Conservation (phyloP, 2,888 invertebrate genomes). For the Helobdella robusta region DNA sequence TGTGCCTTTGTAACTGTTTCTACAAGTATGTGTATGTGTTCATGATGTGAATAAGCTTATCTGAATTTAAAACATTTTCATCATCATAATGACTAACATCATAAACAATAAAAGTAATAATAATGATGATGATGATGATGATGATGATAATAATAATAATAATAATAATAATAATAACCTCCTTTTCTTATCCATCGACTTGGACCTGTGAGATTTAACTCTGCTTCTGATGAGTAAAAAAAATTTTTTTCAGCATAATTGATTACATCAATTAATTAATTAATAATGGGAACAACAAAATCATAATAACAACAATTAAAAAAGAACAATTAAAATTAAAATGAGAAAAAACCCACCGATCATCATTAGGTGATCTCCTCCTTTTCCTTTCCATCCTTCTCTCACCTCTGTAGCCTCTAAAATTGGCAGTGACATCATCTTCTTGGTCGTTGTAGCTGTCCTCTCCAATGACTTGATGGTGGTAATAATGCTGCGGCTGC, state of each 20-base stretch:
- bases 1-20: background rate
- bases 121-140: background rate
- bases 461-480: background rate
- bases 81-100: background rate
- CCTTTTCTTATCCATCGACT: slow-evolving; percentile 10
- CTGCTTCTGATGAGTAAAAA: slow-evolving; percentile 6
- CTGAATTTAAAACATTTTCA: background rate
- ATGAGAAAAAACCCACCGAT: no score
- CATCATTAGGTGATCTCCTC: background rate
- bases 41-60: background rate
- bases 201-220: slow-evolving; percentile 5
- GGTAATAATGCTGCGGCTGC: background rate
- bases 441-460: background rate
- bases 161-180: slow-evolving; percentile 4
- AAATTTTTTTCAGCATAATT: no score
- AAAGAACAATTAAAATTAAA: no score
- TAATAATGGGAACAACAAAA: no score
- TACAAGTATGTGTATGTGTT: background rate
- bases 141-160: background rate
- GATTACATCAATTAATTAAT: no score
- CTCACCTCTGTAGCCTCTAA: background rate
- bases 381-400: background rate
- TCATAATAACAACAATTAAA: no score
- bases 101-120: background rate
- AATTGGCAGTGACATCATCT: background rate